phyloP scores from a whole-genome alignment of 1,140 invertebrate species.

The Brachionus koreanus region DNA sequence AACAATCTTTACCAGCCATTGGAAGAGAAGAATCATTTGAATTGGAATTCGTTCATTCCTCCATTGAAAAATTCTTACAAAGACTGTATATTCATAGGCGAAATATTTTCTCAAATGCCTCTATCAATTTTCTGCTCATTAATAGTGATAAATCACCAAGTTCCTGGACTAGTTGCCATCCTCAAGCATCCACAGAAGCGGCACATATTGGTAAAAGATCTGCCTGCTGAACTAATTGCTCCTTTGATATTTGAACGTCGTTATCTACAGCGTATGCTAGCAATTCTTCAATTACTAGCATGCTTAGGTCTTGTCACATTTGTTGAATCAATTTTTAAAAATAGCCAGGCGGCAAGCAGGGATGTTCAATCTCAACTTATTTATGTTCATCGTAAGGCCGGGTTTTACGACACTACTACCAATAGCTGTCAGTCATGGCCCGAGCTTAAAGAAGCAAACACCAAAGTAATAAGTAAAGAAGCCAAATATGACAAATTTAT shows the following conservation, averaged over 20 bases:
- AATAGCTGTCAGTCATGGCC: background rate
- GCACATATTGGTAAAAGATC: slow-evolving; percentile 15
- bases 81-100: slow-evolving; percentile 28
- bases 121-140: slow-evolving; percentile 23
- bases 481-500: slow-evolving; percentile 6
- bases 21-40: background rate
- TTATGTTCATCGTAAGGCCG: slow-evolving; percentile 27
- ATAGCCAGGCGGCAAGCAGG: background rate
- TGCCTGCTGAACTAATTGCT: slow-evolving; percentile 9
- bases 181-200: slow-evolving; percentile 13
- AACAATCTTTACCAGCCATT: slow-evolving; percentile 4
- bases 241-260: slow-evolving; percentile 18
- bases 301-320: slow-evolving; percentile 20
- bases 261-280: slow-evolving; percentile 19
- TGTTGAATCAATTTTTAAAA: slow-evolving; percentile 2
- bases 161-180: slow-evolving; percentile 24
- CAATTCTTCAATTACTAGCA: background rate
- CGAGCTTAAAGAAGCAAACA: background rate
- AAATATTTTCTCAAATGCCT: slow-evolving; percentile 35
- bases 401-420: background rate
- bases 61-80: background rate
- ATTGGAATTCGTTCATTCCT: slow-evolving; percentile 40
- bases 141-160: slow-evolving; percentile 30
- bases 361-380: slow-evolving; percentile 33
- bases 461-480: background rate